Base-by-base conservation (phyloP, 37 sponge, comb jelly and placozoan species). In the Chondrilla cf. caribensis region DNA sequence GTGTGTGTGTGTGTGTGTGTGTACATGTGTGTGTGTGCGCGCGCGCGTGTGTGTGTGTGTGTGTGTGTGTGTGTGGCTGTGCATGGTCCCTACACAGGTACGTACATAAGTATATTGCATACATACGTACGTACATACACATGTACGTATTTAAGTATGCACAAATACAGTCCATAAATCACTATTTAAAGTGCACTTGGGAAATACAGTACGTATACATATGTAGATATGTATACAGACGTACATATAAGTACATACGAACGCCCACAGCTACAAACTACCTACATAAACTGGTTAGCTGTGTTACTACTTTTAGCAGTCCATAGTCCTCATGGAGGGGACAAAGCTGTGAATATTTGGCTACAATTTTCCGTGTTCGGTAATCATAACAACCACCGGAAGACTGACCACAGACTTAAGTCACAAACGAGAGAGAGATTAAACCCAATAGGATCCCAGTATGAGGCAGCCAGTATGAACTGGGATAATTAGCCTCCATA, bases 1-100 rank as follows among this genome's bases (percentile, higher is more conserved):
- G 29, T 60, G 64, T 60, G 64, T 60, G 64, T 60, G 64, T 60
- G 64, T 60, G 64, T 60, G 64, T 60, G 64, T 60, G 64, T 60
- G 64, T 60, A n/a, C 15, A n/a, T 60, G 64, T 60, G 64, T 60
- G 64, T 60, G 64, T 60, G 64, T 60, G 22, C 29, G 22, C 15
- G 64, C 15, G 64, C 15, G 64, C 15, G 64, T 60, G 64, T 60
- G 64, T 60, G 22, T 60, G 64, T 60, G 64, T 60, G 64, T 60
- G 64, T 60, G 64, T 60, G 64, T 60, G 64, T 60, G 64, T 60
- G 64, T 60, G 64, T 60, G 64, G 7, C 19, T 47, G 51, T 47
- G 51, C 15, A n/a, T 60, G 24, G 64, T 60, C 19, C 15, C 19
- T 60, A n/a, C 15, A 26, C 29, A 26, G 7, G 64, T 60, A n/a